Evolutionary conservation across 2,888 invertebrate species (phyloP).

Genomic region (Andrena fulva): DNA sequence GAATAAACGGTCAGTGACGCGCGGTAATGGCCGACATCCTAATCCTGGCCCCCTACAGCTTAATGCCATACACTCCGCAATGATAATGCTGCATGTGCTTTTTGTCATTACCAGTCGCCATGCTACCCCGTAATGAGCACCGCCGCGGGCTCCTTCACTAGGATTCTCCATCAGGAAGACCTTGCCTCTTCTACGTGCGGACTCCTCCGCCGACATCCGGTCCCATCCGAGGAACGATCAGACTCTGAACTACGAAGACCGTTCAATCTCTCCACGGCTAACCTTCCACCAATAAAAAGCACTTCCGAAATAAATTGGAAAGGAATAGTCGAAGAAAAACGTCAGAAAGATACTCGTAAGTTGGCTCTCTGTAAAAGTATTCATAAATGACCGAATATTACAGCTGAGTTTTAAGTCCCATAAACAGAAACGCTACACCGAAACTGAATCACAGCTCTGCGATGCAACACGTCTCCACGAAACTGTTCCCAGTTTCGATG

Average conservation of each 20-base stretch:
- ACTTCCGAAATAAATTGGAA: no score
- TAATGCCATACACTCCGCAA: constrained; percentile 81
- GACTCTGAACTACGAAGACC: background rate
- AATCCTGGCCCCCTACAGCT: constrained; percentile 84
- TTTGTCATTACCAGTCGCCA: constrained; percentile 79
- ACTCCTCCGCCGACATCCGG: constrained; percentile 21
- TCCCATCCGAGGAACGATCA: background rate
- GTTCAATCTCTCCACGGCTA: no score
- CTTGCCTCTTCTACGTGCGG: constrained; percentile 4
- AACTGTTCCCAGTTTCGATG: no score
- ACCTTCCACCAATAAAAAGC: no score
- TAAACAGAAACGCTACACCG: no score
- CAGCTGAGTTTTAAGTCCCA: no score
- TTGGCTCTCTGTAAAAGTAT: no score
- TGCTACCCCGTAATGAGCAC: constrained; percentile 77
- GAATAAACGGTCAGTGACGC: constrained; percentile 84
- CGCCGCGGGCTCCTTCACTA: constrained; percentile 64
- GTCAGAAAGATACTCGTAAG: no score
- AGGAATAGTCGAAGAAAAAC: no score
- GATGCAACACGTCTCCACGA: no score
- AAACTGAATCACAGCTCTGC: no score
- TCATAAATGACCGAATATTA: no score
- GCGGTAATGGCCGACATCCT: constrained; percentile 85
- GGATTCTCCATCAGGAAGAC: constrained; percentile 33
- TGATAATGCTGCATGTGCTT: constrained; percentile 82